Percentiles rank a stretch among this genome's conserved stretches.
Conservation (phyloP, 2,888 invertebrate species). For the Eugnorisma glareosa region DNA sequence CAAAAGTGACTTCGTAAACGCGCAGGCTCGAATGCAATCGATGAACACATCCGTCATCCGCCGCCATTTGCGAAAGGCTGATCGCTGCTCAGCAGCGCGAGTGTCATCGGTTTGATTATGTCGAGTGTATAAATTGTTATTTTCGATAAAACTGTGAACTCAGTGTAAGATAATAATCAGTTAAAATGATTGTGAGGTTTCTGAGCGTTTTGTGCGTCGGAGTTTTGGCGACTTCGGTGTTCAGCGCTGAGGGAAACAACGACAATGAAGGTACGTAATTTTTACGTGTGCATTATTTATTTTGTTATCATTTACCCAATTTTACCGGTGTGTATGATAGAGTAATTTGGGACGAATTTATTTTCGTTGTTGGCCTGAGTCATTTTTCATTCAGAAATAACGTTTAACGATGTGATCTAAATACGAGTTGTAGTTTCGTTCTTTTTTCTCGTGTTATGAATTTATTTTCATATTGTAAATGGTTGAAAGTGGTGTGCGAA, state of each 20-base stretch:
- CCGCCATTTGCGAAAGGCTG: slow-evolving; percentile 90
- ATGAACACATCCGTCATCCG: slow-evolving; percentile 90
- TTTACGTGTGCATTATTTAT: slow-evolving; percentile 78
- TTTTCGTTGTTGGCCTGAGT: slow-evolving; percentile 61
- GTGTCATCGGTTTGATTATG: slow-evolving; percentile 87
- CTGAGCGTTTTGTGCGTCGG: slow-evolving; percentile 88
- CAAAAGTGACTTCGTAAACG: slow-evolving; percentile 78
- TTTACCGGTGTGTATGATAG: slow-evolving; percentile 63
- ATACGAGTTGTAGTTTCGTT: slow-evolving; percentile 56
- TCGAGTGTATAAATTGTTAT: slow-evolving; percentile 87
- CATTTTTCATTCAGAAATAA: slow-evolving; percentile 69
- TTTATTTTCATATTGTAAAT: slow-evolving; percentile 54
- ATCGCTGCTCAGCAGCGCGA: slow-evolving; percentile 86
- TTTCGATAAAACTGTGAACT: slow-evolving; percentile 86
- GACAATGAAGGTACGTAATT: slow-evolving; percentile 88
- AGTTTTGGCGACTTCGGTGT: slow-evolving; percentile 88
- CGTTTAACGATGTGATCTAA: slow-evolving; percentile 59
- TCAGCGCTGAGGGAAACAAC: slow-evolving; percentile 86
- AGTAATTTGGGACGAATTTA: slow-evolving; percentile 64
- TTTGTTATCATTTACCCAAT: slow-evolving; percentile 74
- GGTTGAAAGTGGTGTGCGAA: slow-evolving; percentile 54
- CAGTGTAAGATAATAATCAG: slow-evolving; percentile 82
- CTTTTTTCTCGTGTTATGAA: slow-evolving; percentile 59
- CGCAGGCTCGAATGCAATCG: slow-evolving; percentile 85
- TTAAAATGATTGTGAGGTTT: slow-evolving; percentile 90